Conservation (phyloP, 2,888 invertebrate genomes). For the Bhutanitis thaidina region DNA sequence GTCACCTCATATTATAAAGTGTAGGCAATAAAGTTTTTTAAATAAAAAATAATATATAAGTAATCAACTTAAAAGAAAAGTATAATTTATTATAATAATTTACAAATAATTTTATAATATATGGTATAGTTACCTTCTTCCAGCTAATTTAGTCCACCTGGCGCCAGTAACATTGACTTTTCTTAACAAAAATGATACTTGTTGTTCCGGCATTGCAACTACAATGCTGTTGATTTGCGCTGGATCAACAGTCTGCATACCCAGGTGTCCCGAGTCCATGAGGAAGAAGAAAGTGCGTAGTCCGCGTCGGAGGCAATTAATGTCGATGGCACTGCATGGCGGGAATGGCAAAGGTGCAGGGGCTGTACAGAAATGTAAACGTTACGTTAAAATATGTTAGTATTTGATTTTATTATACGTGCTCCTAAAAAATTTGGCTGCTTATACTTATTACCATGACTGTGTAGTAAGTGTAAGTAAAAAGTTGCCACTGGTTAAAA, state of each 20-base stretch:
- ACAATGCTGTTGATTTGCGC: slow-evolving; percentile 55
- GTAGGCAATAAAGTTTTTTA: no score
- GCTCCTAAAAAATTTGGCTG: no score
- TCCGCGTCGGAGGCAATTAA: slow-evolving; percentile 62
- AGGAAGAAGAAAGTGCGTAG: slow-evolving; percentile 66
- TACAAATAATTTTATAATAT: no score
- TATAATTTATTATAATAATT: no score
- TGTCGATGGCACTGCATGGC: slow-evolving; percentile 52
- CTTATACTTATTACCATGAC: no score
- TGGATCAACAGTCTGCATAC: slow-evolving; percentile 63
- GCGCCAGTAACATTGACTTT: slow-evolving; percentile 66
- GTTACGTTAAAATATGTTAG: not conserved
- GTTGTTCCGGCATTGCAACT: slow-evolving; percentile 53
- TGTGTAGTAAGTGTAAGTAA: no score
- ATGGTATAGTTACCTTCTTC: slow-evolving; percentile 51
- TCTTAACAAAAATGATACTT: slow-evolving; percentile 56
- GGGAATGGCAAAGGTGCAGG: slow-evolving; percentile 59
- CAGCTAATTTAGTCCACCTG: slow-evolving; percentile 59
- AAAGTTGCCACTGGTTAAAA: no score
- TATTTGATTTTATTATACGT: no score
- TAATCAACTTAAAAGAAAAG: no score
- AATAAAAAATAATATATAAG: no score
- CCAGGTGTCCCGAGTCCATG: slow-evolving; percentile 58
- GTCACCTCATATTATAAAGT: no score
- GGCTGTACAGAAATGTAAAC: slow-evolving; percentile 29